Base-by-base conservation (phyloP, 2,888 invertebrate species). In the Lepeophtheirus nordmannii region DNA sequence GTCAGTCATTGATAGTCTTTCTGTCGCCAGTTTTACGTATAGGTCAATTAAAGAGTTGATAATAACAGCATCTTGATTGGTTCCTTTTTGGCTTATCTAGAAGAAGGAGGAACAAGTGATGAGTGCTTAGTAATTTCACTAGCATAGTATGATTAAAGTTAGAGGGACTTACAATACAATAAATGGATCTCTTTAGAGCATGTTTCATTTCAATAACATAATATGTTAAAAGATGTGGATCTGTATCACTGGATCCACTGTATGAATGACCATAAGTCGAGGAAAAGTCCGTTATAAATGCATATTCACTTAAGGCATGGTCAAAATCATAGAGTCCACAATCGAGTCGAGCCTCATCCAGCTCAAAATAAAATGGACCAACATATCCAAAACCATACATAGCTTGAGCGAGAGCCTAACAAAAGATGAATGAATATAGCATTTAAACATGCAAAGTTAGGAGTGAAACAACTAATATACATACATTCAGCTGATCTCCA, bases 341-440 rank as follows among this genome's bases (percentile, higher is more conserved):
- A 56, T 56, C 56, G 9, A 63, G 14, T 46, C 63, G 20, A 37
- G 53, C 56, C 14, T 40, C 22, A 5, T 63, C 63, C n/a, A 37
- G 53, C 8, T 63, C 63, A 8, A 63, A 38, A 22, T 22, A 20
- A 56, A 63, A 63, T 12, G 56, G 53, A 14, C 63, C 63, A 41
- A 41, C 41, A 30, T 63, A 63, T n/a, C 63, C 63, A 30, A 46
- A 63, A 11, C 63, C 63, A 56, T 63, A 63, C 46, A 63, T 46
- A 22, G 53, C 20, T 46, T 63, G 63, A 11, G 63, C 22, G 1
- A 56, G 20, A 23, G 53, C 56, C 23, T 63, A 53, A 53, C 41
- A 20, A 12, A 22, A 17, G 30, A 30, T 30, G 9, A 20, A 30
- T 9, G 37, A 14, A 12, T 40, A 56, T 22, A 63, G 10, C 53